Evolutionary conservation across 2,113 vertebrate species (phyloP), one percentile per base, ranked within the genome.

Genomic region (Boleophthalmus pectinirostris): DNA sequence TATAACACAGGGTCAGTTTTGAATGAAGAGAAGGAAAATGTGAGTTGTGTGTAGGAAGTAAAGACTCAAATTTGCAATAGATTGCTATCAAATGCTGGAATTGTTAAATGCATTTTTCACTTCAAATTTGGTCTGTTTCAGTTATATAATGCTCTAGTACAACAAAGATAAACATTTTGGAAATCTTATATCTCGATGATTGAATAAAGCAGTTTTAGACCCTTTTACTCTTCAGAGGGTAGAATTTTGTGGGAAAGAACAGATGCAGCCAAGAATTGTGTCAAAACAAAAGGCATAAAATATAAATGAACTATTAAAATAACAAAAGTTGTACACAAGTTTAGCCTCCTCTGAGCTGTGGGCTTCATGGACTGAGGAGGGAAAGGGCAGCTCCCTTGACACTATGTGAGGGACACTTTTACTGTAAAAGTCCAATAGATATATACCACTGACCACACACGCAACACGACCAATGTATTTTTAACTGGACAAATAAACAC

Each of bases 201-300:
- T 70, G 60, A 75, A 87, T 66, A 72, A 74, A 79, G 79, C 77
- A 67, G 56, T 79, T 75, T 73, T 51, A 86, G 15, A 61, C 81
- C 78, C 82, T 87, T 80, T 82, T 77, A 29, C 74, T 74, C 80
- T 83, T 81, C 15, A 43, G 38, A 43, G 76, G 77, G 83, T 70
- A 77, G 88, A 85, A 85, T 81, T 85, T 86, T 83, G 83, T 90
- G 87, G 86, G 88, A 92, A 91, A 90, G 73, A 56, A 82, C 74
- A 81, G 77, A 73, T 66, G 81, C 69, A 69, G 69, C 46, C 53
- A 11, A 25, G 71, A 73, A 77, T 80, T 84, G 58, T 81, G 77
- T 82, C 82, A 82, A 88, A 21, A 65, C 69, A 75, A 12, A 47
- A 68, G 80, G 54, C 78, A 76, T 70, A 84, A 71, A 77, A 81